A percentile compares a stretch with the other conserved stretches of the same genome.
Evolutionary conservation across 2,113 vertebrate genomes (phyloP).

Genomic region (Gambusia holbrooki): DNA sequence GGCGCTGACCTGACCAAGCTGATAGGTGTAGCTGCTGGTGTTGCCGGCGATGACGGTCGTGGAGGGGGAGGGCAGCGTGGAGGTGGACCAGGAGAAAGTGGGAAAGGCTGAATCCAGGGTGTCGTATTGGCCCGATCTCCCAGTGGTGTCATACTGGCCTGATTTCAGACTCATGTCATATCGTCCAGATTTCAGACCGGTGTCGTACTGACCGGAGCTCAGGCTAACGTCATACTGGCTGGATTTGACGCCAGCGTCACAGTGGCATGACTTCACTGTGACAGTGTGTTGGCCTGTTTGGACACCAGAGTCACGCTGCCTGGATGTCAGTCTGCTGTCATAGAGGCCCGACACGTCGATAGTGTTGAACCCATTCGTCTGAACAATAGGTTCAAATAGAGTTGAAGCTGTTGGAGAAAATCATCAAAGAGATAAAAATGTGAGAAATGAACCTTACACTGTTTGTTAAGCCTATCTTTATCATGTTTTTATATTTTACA

Average conservation of each 20-base stretch:
- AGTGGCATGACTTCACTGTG: constrained; percentile 22
- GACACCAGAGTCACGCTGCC: constrained; percentile 4
- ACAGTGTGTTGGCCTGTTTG: constrained; percentile 22
- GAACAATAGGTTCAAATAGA: constrained; percentile 40
- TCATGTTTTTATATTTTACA: no score
- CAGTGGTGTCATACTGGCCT: constrained; percentile 23
- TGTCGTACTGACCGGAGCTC: constrained; percentile 33
- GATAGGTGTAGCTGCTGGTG: constrained; percentile 61
- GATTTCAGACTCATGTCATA: constrained; percentile 18
- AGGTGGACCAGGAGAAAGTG: constrained; percentile 68
- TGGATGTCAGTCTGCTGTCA: constrained; percentile 12
- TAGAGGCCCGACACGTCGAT: constrained; percentile 52
- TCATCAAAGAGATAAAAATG: constrained; percentile 7
- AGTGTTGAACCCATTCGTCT: constrained; percentile 46
- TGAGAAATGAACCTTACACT: background rate
- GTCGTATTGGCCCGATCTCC: constrained; percentile 64
- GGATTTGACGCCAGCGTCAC: constrained; percentile 22
- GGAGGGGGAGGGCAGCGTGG: constrained; percentile 62
- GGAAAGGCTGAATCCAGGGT: constrained; percentile 65
- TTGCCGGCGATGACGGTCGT: constrained; percentile 25
- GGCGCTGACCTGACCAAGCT: constrained; percentile 53
- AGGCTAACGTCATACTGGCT: constrained; percentile 19
- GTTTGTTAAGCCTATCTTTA: no score
- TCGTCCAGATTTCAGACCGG: constrained; percentile 11
- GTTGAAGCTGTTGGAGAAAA: constrained; percentile 43